Conservation (phyloP, 2,113 vertebrate species). For the Acinonyx jubatus region DNA sequence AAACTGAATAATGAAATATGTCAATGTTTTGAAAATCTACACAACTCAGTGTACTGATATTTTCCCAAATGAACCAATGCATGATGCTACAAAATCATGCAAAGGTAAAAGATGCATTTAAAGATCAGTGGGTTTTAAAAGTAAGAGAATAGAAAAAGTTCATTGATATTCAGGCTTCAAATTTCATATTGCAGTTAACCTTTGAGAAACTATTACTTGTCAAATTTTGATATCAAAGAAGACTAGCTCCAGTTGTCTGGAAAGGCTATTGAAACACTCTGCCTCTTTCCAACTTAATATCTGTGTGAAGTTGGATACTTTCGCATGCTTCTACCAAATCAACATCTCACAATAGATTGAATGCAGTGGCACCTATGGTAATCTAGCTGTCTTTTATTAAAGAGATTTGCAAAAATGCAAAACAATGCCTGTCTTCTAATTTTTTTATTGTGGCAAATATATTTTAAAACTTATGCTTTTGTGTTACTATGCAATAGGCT, state of each 20-base stretch:
- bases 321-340: background rate
- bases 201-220: constrained; percentile 48
- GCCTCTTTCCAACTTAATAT: background rate
- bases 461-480: constrained; percentile 43
- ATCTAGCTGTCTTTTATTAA: constrained; percentile 23
- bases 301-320: constrained; percentile 19
- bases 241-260: constrained; percentile 1
- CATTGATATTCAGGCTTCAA: constrained; percentile 8
- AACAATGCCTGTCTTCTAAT: background rate
- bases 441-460: constrained; percentile 14
- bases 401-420: constrained; percentile 42
- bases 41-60: background rate
- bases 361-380: background rate
- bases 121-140: background rate
- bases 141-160: constrained; percentile 15
- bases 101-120: background rate
- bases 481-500: background rate
- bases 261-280: constrained; percentile 32
- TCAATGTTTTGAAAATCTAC: background rate
- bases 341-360: background rate
- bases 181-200: background rate
- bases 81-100: constrained; percentile 11
- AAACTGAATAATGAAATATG: background rate
- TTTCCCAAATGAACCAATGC: constrained; percentile 13
- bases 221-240: constrained; percentile 50